These are phyloP conservation scores for Bilobella aurantiaca DNA, from an alignment of 1,140 invertebrate species.

Conservation along the genomic window DNA sequence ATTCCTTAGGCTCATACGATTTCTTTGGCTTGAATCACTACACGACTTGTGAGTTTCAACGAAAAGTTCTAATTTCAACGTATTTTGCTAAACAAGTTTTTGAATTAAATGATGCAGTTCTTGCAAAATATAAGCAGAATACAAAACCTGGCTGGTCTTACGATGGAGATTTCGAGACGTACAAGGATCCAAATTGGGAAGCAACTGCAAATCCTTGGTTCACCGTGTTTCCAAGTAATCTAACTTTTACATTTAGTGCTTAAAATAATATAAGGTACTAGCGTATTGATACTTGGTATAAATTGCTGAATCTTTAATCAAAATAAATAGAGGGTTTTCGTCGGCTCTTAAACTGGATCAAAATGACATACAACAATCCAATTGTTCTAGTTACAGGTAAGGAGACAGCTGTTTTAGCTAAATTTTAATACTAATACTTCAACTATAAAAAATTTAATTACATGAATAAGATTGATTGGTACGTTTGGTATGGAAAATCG, in stretches of 20 bases:
- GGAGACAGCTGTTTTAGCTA: conserved; percentile 47
- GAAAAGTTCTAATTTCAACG: neutral
- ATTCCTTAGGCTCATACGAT: conserved; percentile 13
- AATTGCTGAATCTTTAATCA: conserved; percentile 21
- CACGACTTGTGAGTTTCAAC: conserved; percentile 10
- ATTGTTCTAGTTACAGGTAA: conserved; percentile 61
- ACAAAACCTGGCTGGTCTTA: too few species aligned
- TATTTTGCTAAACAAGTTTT: neutral
- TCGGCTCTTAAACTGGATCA: conserved; percentile 53
- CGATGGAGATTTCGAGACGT: too few species aligned
- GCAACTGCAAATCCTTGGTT: too few species aligned
- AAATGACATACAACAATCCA: conserved; percentile 50
- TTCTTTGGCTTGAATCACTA: conserved; percentile 30
- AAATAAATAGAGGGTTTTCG: conserved; percentile 55
- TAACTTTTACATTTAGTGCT: too few species aligned
- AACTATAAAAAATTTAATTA: conserved; percentile 39
- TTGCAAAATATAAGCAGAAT: neutral
- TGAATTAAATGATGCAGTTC: too few species aligned
- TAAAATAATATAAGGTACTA: neutral
- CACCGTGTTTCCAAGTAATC: too few species aligned
- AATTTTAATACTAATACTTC: conserved; percentile 41
- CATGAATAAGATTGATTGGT: too few species aligned
- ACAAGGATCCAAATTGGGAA: too few species aligned
- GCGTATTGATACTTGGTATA: neutral
- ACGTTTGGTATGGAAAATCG: too few species aligned